Conservation (phyloP, 2,113 vertebrate genomes). For the Stigmatopora nigra region DNA sequence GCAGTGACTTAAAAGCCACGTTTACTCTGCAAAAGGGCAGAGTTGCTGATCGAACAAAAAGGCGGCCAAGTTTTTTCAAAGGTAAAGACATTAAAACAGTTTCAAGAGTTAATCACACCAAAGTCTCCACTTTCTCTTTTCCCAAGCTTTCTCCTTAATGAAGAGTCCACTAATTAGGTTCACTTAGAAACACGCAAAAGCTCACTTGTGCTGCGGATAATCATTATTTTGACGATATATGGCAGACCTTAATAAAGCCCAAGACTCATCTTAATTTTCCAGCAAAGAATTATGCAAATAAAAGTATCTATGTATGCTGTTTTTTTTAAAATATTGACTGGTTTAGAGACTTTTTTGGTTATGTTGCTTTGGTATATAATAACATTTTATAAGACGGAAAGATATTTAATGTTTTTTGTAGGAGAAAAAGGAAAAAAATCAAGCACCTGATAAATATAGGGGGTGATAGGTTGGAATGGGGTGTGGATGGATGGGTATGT, state of each 20-base stretch:
- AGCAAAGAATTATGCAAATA: not conserved
- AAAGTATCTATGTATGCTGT: not conserved
- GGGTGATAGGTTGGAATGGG: not conserved
- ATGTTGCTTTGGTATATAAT: no score
- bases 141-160: not conserved
- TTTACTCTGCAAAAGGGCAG: constrained; percentile 40
- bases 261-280: not conserved
- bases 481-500: not conserved
- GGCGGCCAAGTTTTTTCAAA: constrained; percentile 40
- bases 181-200: constrained; percentile 16
- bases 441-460: not conserved
- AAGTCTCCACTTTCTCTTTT: not conserved
- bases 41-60: constrained; percentile 42
- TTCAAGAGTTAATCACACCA: constrained; percentile 4
- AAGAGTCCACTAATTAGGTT: constrained; percentile 32
- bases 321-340: not conserved
- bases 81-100: constrained; percentile 27
- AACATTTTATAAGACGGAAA: no score
- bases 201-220: no score
- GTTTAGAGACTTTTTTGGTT: not conserved
- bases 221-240: not conserved
- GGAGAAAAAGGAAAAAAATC: not conserved
- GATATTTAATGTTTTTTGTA: not conserved
- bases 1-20: constrained; percentile 56
- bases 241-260: constrained; percentile 1